A percentile compares a stretch with the other conserved stretches of the same genome.
phyloP scores from a whole-genome alignment of 53 echinoderm and acorn worm species.

The Apostichopus leukothele region DNA sequence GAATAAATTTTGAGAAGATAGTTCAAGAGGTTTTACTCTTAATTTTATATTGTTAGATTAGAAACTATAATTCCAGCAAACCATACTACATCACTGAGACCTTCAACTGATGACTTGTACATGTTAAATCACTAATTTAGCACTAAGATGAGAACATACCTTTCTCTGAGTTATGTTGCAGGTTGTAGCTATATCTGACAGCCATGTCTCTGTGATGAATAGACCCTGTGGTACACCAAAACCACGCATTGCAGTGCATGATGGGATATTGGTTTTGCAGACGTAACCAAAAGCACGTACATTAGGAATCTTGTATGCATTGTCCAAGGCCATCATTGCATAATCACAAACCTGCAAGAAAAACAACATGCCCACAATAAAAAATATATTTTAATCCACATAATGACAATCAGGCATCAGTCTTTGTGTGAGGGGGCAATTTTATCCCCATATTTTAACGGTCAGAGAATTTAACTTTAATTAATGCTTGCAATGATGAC shows the following conservation, averaged over 20 bases:
- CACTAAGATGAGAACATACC: constrained; percentile 41
- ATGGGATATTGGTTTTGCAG: constrained; percentile 90
- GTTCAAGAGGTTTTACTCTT: too few relatives aligned
- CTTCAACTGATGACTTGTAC: too few relatives aligned
- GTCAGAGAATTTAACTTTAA: too few relatives aligned
- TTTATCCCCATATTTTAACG: too few relatives aligned
- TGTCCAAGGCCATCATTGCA: constrained; percentile 71
- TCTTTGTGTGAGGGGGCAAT: background rate
- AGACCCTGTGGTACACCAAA: constrained; percentile 85
- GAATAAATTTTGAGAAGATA: too few relatives aligned
- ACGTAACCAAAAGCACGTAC: constrained; percentile 58
- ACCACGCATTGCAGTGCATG: constrained; percentile 92
- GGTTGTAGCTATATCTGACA: constrained; percentile 70
- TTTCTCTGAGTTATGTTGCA: constrained; percentile 66
- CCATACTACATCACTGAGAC: too few relatives aligned
- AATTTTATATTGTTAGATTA: too few relatives aligned
- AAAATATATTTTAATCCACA: background rate
- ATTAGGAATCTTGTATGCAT: constrained; percentile 69
- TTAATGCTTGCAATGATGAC: too few relatives aligned
- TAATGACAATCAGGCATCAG: background rate
- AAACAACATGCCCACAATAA: background rate
- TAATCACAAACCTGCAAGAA: constrained; percentile 63
- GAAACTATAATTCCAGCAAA: too few relatives aligned
- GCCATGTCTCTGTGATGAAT: constrained; percentile 68
- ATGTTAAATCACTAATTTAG: too few relatives aligned